phyloP scores from a whole-genome alignment of 1,140 invertebrate species.

The Drosophila littoralis region DNA sequence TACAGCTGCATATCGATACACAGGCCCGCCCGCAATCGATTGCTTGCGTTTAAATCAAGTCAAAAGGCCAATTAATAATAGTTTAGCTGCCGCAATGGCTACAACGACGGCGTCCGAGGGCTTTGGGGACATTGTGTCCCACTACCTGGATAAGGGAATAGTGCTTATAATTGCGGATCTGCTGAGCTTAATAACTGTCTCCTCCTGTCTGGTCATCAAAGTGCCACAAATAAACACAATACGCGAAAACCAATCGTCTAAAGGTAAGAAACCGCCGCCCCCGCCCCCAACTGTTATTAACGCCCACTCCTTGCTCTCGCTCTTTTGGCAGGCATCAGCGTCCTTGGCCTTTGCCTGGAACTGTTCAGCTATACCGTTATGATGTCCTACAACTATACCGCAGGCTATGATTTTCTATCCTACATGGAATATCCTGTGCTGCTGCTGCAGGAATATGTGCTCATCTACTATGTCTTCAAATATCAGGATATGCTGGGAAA shows the following conservation, averaged over 20 bases:
- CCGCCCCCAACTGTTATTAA: slow-evolving; percentile 4
- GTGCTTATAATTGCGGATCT: slow-evolving; percentile 85
- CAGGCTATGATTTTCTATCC: slow-evolving; percentile 87
- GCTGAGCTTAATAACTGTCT: slow-evolving; percentile 88
- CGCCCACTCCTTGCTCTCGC: slow-evolving; percentile 9
- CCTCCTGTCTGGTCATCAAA: slow-evolving; percentile 88
- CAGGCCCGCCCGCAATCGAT: slow-evolving; percentile 29
- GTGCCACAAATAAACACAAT: slow-evolving; percentile 89
- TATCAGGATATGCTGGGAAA: slow-evolving; percentile 86
- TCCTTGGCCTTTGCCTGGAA: slow-evolving; percentile 75
- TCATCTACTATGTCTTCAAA: slow-evolving; percentile 87
- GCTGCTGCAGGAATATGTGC: slow-evolving; percentile 87
- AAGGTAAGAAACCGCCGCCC: slow-evolving; percentile 79
- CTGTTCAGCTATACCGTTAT: slow-evolving; percentile 88
- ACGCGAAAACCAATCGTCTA: slow-evolving; percentile 86
- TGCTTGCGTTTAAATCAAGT: slow-evolving; percentile 33
- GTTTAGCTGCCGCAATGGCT: slow-evolving; percentile 32
- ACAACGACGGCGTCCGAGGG: slow-evolving; percentile 19
- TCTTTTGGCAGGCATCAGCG: slow-evolving; percentile 61
- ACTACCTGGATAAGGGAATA: slow-evolving; percentile 72
- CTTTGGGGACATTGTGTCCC: slow-evolving; percentile 48
- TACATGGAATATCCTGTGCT: slow-evolving; percentile 90
- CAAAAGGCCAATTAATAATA: slow-evolving; percentile 22
- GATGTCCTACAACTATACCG: slow-evolving; percentile 88
- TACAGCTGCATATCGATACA: slow-evolving; percentile 15